Evolutionary conservation across 2,797 vertebrate species (phyloP), one percentile per base, ranked within the genome.

Genomic region (Enteromius radiatus): DNA sequence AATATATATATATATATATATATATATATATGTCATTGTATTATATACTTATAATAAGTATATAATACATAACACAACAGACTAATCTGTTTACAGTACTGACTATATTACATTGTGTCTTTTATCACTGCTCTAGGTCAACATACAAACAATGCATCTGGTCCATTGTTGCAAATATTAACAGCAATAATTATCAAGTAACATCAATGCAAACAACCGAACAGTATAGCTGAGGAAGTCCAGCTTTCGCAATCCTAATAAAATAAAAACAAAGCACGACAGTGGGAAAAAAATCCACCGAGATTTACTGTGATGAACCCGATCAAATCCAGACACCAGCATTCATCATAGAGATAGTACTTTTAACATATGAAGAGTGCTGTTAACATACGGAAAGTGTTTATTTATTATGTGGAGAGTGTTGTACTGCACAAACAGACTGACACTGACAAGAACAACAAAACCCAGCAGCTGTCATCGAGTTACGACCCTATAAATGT

Each of bases 381-480:
- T 41, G 19, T 64, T 5, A 54, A 63, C 41, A 73, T 15, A 10
- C 3, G 7, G 1, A 36, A 54, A 14, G 17, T 41, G 47, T 23
- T 43, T 54, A 7, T 26, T 47, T 56, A 82, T 68, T 9, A 56
- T 2, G 68, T 3, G 10, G 8, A 43, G 17, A 31, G 11, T 28
- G 71, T 76, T 82, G 33, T 54, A 43, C 9, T 3, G n/a, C 43
- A 68, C 73, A 78, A 73, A 73, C 47, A 73, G 11, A 84, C 36
- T 64, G 70, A 43, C 63, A 68, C 54, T 82, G 61, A 80, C 49
- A 77, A 82, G 71, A 69, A 84, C 73, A 82, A 85, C 76, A 85
- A 82, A 73, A 70, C 71, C 38, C 76, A 74, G 80, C 83, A 86
- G 84, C 87, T 86, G 87, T 86, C 87, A 86, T 67, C 81, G 74